A percentile compares a stretch with the other conserved stretches of the same genome.
phyloP scores from a whole-genome alignment of 1,140 invertebrate species.

The Drosophila orosa region DNA sequence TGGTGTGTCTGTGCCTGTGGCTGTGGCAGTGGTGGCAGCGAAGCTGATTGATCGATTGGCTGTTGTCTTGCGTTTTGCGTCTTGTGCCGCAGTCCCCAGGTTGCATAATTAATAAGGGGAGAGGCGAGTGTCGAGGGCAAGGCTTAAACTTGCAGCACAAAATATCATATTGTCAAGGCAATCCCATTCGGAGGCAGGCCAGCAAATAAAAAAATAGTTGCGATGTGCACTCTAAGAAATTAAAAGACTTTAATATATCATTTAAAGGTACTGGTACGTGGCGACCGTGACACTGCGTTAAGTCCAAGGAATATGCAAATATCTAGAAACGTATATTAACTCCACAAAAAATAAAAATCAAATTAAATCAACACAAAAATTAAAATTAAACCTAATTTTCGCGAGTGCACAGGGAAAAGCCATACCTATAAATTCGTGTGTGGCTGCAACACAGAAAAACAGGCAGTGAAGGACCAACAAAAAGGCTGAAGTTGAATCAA shows the following conservation, averaged over 20 bases:
- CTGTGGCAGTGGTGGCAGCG: constrained; percentile 37
- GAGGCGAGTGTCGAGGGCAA: constrained; percentile 27
- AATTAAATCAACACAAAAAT: background rate
- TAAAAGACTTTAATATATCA: background rate
- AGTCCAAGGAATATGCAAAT: background rate
- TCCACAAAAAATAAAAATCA: background rate
- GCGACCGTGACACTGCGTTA: background rate
- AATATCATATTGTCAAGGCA: constrained; percentile 68
- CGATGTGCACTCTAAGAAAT: constrained; percentile 13
- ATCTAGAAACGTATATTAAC: background rate
- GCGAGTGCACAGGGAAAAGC: constrained; percentile 45
- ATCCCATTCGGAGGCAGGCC: constrained; percentile 16
- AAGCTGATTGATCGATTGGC: constrained; percentile 73
- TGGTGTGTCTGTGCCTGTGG: constrained; percentile 5
- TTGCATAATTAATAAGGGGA: constrained; percentile 76
- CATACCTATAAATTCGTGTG: constrained; percentile 42
- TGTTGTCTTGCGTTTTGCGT: constrained; percentile 43
- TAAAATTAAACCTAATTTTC: background rate
- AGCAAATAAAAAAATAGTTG: constrained; percentile 16
- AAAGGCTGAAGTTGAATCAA: constrained; percentile 63
- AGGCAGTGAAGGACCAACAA: constrained; percentile 18
- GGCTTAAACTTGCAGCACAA: constrained; percentile 53
- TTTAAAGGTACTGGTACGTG: no score
- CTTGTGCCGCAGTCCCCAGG: constrained; percentile 40
- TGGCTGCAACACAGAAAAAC: constrained; percentile 22